Evolutionary conservation across 2,113 vertebrate species (phyloP).

Genomic region (Pterophyllum scalare): DNA sequence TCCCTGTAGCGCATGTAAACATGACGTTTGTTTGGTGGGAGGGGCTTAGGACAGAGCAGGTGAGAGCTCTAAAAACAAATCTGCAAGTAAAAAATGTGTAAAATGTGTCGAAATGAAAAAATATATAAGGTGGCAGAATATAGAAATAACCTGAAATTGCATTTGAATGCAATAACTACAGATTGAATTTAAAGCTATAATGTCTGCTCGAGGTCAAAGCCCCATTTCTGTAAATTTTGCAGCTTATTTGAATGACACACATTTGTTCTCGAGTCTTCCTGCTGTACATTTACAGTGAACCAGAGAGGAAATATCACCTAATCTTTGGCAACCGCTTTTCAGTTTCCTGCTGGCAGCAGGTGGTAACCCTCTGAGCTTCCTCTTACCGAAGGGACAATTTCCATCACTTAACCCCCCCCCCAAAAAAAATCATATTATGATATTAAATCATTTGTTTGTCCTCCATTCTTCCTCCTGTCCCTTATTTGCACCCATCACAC

Average conservation of each 20-base stretch:
- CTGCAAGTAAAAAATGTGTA: too few species aligned
- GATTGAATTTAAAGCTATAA: neutral
- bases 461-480: neutral
- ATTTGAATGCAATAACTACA: too few species aligned
- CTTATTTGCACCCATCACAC: conserved; percentile 2
- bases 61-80: neutral
- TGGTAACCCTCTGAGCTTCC: conserved; percentile 14
- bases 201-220: neutral
- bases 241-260: neutral
- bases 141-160: neutral
- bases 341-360: conserved; percentile 25
- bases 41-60: neutral
- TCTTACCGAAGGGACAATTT: conserved; percentile 20
- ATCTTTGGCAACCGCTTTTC: neutral
- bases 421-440: neutral
- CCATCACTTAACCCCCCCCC: neutral
- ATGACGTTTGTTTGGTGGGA: neutral
- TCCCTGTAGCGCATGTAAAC: neutral
- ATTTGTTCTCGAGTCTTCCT: neutral
- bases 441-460: neutral
- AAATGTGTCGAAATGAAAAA: neutral
- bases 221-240: neutral
- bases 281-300: neutral
- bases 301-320: conserved; percentile 8
- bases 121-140: neutral